Evolutionary conservation across 2,888 invertebrate species (phyloP).

Genomic region (Platerodrilus igneus): DNA sequence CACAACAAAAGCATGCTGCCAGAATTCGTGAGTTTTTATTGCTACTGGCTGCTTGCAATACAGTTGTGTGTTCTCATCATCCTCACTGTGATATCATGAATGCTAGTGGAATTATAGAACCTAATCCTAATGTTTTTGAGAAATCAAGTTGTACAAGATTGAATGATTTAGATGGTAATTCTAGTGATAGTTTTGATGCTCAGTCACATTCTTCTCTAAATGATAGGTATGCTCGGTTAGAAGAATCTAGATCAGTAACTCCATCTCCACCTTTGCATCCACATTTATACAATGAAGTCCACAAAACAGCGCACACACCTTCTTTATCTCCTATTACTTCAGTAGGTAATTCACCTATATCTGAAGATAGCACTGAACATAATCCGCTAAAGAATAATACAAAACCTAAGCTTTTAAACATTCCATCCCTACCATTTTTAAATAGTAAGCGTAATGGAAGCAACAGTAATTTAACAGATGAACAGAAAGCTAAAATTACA

Average conservation of each 20-base stretch:
- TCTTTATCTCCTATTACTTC: constrained; percentile 54
- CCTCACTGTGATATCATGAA: constrained; percentile 73
- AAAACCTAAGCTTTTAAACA: constrained; percentile 46
- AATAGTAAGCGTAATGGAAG: constrained; percentile 31
- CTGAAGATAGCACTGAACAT: constrained; percentile 37
- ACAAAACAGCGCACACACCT: constrained; percentile 48
- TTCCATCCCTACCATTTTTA: constrained; percentile 45
- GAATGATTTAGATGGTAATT: constrained; percentile 17
- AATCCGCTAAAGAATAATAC: constrained; percentile 24
- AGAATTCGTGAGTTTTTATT: constrained; percentile 84
- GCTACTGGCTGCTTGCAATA: constrained; percentile 91
- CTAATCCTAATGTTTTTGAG: constrained; percentile 33
- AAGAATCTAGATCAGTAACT: constrained; percentile 70
- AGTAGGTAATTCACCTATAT: constrained; percentile 53
- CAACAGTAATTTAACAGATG: constrained; percentile 42
- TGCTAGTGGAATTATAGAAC: constrained; percentile 60
- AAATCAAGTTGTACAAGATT: constrained; percentile 18
- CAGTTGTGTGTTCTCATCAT: constrained; percentile 87
- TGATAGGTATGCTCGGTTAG: constrained; percentile 57
- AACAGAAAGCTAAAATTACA: constrained; percentile 43
- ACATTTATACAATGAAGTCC: constrained; percentile 39
- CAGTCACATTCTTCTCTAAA: constrained; percentile 16
- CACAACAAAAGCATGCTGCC: constrained; percentile 56
- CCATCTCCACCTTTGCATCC: constrained; percentile 59
- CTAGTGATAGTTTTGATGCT: constrained; percentile 13